Evolutionary conservation across 1,140 invertebrate genomes (phyloP), one percentile per base, ranked within the genome.

Genomic region (Euborellia annulipes): DNA sequence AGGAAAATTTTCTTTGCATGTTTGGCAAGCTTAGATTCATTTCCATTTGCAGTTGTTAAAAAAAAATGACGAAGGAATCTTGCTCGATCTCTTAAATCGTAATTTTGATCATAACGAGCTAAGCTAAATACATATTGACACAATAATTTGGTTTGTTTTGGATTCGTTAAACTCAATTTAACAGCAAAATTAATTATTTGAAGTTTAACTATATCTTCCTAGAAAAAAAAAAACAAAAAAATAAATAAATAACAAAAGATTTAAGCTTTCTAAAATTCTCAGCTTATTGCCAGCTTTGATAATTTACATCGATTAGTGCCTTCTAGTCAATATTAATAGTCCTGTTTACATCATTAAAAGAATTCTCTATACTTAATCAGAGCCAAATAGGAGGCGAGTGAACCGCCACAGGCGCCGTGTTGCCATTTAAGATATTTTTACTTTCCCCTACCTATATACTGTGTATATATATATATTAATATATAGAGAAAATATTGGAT

Each of bases 71-170:
- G 73, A 14, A 97, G 65, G 55, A 96, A 82, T 17, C 94, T 66
- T 2, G 88, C 86, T 1, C 93, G 70, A 67, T 99, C 96, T 32
- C 96, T 69, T 34, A 98, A 93, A 66, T 98, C 95, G 59, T 99
- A 98, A 63, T 92, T 96, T 42, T 84, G 79, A 69, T 99, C 96
- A 62, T 98, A 99, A 55, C 93, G 88, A 0, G 96, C 94, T 55
- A 98, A 67, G 58, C 91, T 91, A 50, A 98, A 85, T 3, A 98
- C 80, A 63, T 99, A 98, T 57, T 90, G 85, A 58, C 89, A 90
- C 32, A 98, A 69, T 6, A 88, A 66, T 46, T 77, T 73, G 0
- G 88, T 92, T 66, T 94, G 89, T 54, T 80, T 73, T 1, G 80
- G 74, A 67, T 95, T 94, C 14, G 81, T 90, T 16, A 96, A 66